phyloP scores from a whole-genome alignment of 2,797 vertebrate species.

The Sebastes nivosus region DNA sequence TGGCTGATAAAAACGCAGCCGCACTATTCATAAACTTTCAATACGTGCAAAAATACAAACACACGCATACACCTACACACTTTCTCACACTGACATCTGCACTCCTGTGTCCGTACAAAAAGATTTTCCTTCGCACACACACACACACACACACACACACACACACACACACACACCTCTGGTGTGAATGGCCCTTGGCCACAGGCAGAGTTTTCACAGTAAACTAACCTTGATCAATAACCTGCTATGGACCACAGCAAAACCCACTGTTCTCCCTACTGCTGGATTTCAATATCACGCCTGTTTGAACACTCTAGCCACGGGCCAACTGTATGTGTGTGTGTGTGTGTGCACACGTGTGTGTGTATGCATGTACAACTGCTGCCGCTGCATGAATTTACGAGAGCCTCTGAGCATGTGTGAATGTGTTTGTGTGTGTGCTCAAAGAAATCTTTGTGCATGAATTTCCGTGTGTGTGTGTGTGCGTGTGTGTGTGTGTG shows the following conservation, averaged over 20 bases:
- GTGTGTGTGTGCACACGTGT: constrained; percentile 21
- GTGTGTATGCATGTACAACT: constrained; percentile 34
- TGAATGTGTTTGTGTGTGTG: constrained; percentile 56
- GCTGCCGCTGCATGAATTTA: constrained; percentile 66
- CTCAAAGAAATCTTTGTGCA: constrained; percentile 47
- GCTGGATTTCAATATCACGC: constrained; percentile 85
- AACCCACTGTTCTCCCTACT: constrained; percentile 76
- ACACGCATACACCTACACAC: constrained; percentile 6
- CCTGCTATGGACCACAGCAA: constrained; percentile 80
- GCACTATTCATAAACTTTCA: constrained; percentile 22
- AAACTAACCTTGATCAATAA: constrained; percentile 88
- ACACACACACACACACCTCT: constrained; percentile 48
- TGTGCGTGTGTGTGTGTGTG: constrained; percentile 31
- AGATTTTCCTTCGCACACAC: constrained; percentile 4
- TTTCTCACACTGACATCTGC: constrained; percentile 12
- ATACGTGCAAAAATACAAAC: constrained; percentile 17
- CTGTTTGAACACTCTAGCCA: constrained; percentile 85
- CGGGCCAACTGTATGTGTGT: constrained; percentile 63
- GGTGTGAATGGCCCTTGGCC: constrained; percentile 74
- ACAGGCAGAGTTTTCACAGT: constrained; percentile 78
- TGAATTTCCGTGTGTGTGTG: constrained; percentile 41
- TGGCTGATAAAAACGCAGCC: neutral
- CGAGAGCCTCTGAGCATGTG: constrained; percentile 55
- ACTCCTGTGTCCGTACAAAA: constrained; percentile 17
- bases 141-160: constrained; percentile 21